Evolutionary conservation across 2,113 vertebrate species (phyloP).

Genomic region (Corydoras maculifer): DNA sequence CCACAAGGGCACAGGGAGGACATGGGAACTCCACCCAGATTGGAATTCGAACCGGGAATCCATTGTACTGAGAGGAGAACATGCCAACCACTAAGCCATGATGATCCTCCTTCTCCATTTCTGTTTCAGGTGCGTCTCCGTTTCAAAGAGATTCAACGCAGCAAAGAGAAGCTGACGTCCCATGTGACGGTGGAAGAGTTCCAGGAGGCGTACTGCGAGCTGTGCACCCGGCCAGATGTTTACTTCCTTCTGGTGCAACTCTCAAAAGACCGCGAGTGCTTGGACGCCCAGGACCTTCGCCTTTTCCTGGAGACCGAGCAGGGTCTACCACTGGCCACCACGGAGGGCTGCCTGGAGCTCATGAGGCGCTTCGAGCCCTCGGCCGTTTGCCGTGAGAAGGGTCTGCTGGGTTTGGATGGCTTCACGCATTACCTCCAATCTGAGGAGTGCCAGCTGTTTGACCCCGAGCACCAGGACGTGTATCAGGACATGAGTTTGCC

Average conservation of each 20-base stretch:
- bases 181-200: constrained; percentile 92
- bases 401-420: constrained; percentile 88
- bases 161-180: constrained; percentile 93
- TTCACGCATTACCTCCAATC: constrained; percentile 90
- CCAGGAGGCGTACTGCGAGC: constrained; percentile 88
- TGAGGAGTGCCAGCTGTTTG: constrained; percentile 89
- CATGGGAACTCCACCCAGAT: too few relatives aligned
- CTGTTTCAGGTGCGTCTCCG: constrained; percentile 72
- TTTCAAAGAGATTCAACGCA: constrained; percentile 94
- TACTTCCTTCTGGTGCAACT: constrained; percentile 96
- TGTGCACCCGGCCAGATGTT: constrained; percentile 91
- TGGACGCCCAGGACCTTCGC: constrained; percentile 90
- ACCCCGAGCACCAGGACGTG: constrained; percentile 84
- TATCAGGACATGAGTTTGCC: constrained; percentile 94
- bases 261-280: constrained; percentile 91
- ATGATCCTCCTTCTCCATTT: neutral
- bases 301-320: constrained; percentile 95
- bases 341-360: constrained; percentile 89
- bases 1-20: too few relatives aligned
- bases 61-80: too few relatives aligned
- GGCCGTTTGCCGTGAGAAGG: constrained; percentile 76
- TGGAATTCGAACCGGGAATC: too few relatives aligned
- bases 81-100: too few relatives aligned
- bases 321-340: constrained; percentile 79
- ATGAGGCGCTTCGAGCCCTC: constrained; percentile 84